Evolutionary conservation across 2,888 invertebrate species (phyloP).

Genomic region (Synergus itoensis): DNA sequence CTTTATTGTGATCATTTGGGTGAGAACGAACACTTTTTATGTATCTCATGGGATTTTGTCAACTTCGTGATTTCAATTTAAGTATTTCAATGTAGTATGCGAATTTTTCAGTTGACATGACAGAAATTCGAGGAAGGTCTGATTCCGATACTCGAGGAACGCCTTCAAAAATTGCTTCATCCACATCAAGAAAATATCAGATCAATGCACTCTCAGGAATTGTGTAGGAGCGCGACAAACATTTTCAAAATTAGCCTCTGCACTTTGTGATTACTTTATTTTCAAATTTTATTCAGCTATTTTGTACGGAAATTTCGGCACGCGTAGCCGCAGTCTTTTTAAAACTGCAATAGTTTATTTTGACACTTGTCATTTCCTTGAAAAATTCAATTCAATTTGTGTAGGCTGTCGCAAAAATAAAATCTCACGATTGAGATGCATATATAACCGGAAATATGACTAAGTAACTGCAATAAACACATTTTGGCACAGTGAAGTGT

Average conservation of each 20-base stretch:
- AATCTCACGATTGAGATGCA: neutral
- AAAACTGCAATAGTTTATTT: neutral
- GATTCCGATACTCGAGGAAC: constrained; percentile 11
- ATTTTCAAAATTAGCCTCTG: neutral
- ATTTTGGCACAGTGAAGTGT: constrained; percentile 10
- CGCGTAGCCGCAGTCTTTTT: neutral
- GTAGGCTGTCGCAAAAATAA: constrained; percentile 3
- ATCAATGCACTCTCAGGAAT: constrained; percentile 19
- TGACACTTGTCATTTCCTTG: neutral
- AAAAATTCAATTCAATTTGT: neutral
- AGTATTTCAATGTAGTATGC: neutral
- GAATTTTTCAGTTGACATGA: constrained; percentile 3
- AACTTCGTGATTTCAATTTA: neutral
- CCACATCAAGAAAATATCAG: constrained; percentile 9
- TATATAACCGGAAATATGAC: constrained; percentile 9
- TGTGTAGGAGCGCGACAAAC: neutral
- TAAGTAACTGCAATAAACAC: constrained; percentile 10
- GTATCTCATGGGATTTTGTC: constrained; percentile 10
- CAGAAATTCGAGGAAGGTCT: constrained; percentile 30
- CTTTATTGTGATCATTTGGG: neutral
- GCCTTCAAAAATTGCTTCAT: neutral
- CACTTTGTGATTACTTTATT: neutral
- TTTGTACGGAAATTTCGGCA: too few relatives aligned
- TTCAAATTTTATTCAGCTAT: neutral
- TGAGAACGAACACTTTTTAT: constrained; percentile 13